phyloP scores from a whole-genome alignment of 2,797 vertebrate species.

The Neopelma chrysocephalum region DNA sequence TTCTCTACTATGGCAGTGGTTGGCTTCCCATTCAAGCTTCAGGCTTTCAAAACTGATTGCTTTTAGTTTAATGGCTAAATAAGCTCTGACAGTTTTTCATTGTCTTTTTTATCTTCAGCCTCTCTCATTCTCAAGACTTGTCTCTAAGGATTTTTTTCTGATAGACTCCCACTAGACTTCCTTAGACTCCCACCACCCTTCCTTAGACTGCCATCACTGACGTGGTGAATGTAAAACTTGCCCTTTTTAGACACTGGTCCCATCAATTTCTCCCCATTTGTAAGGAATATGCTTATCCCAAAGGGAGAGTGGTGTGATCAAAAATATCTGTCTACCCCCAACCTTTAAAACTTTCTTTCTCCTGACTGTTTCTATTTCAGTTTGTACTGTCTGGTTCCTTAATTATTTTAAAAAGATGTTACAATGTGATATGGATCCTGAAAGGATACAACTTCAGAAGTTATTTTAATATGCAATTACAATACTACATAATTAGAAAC shows the following conservation, averaged over 20 bases:
- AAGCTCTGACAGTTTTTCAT: conserved; percentile 7
- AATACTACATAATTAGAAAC: conserved; percentile 34
- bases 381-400: conserved; percentile 8
- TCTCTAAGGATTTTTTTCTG: not conserved
- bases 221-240: not conserved
- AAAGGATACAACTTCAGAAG: conserved; percentile 23
- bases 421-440: not conserved
- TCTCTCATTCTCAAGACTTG: not conserved
- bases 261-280: not conserved
- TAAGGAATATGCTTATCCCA: not conserved
- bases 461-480: conserved; percentile 20
- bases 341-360: not conserved
- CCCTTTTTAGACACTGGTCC: not conserved
- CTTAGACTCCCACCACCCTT: not conserved
- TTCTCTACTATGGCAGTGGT: not conserved
- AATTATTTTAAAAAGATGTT: conserved; percentile 39
- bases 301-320: not conserved
- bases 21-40: not conserved
- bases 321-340: not conserved
- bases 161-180: conserved; percentile 11
- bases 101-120: not conserved
- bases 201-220: not conserved
- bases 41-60: not conserved
- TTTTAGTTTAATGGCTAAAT: conserved; percentile 31
- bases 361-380: conserved; percentile 24